Base-by-base conservation (phyloP, 2,113 vertebrate genomes). In the Brachypodius melanocephalos region DNA sequence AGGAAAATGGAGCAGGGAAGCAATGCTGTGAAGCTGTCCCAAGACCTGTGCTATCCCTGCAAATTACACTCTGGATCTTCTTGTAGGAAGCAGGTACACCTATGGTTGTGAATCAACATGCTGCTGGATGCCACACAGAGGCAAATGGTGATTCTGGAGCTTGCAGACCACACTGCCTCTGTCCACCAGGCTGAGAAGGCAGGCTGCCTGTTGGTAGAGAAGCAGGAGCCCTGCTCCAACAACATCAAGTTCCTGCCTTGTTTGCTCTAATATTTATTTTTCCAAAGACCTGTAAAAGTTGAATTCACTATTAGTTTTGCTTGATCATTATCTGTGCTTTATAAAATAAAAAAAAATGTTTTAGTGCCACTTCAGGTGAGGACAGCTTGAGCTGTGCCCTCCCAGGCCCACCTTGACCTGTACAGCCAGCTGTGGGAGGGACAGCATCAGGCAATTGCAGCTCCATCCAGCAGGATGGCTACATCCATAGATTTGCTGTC, bases 321-420 rank as follows among this genome's bases (percentile, higher is more conserved):
- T 72, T 73, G 43, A 68, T 73, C 0, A 0, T 61, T 74, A 15
- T 45, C 42, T 66, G 46, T 80, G 49, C 76, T 67, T 77, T 51
- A 77, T 34, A 45, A 93, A 72, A 81, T 3, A 75, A 82, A 49
- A 82, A 49, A 59, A 36, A 22, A 3, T 42, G 13, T 14, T 62
- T 62, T 49, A 38, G 32, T 81, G 51, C 63, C 61, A 58, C 13
- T 25, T 71, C 2, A 2, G 15, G 29, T 54, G 57, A 88, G 51
- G 66, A 82, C 29, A 63, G 40, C 43, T 89, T 71, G 65, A 45
- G 34, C 38, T 87, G 42, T 36, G 15, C 29, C 61, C 61, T 91
- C 15, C 31, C 17, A 17, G 62, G 19, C 16, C 6, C 0, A 0
- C 29, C 20, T 65, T 79, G 58, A 25, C 21, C 38, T 12, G 1